Evolutionary conservation across 2,888 invertebrate species (phyloP).

Genomic region (Epinotia nisella): DNA sequence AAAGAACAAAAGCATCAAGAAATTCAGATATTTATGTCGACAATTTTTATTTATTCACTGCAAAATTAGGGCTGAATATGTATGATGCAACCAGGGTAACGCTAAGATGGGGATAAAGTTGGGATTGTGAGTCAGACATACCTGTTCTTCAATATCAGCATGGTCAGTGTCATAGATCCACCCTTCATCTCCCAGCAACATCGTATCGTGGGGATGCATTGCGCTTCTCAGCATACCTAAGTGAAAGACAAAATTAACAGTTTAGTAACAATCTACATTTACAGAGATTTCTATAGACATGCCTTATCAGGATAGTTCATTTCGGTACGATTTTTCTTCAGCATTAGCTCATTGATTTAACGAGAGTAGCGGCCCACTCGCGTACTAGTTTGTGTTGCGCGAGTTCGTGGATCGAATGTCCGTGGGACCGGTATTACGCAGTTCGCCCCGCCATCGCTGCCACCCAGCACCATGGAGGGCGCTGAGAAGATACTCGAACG

Average conservation of each 20-base stretch:
- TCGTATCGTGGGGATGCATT: constrained; percentile 86
- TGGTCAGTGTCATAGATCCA: constrained; percentile 99
- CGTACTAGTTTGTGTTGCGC: too few species aligned
- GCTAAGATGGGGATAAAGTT: neutral
- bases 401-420: too few species aligned
- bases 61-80: neutral
- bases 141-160: constrained; percentile 98
- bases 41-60: too few species aligned
- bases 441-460: too few species aligned
- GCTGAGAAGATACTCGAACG: too few species aligned
- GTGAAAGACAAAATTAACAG: neutral
- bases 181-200: constrained; percentile 92
- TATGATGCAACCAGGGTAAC: neutral
- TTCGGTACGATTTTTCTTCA: too few species aligned
- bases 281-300: neutral
- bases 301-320: neutral
- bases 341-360: too few species aligned
- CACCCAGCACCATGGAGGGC: too few species aligned
- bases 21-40: neutral
- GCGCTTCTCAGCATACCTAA: constrained; percentile 72
- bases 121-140: constrained; percentile 67
- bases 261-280: neutral
- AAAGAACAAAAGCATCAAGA: neutral
- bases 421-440: too few species aligned
- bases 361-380: too few species aligned